Percentiles rank a stretch among this genome's conserved stretches.
phyloP scores from a whole-genome alignment of 2,888 invertebrate genomes.

The Napeogenes inachia region DNA sequence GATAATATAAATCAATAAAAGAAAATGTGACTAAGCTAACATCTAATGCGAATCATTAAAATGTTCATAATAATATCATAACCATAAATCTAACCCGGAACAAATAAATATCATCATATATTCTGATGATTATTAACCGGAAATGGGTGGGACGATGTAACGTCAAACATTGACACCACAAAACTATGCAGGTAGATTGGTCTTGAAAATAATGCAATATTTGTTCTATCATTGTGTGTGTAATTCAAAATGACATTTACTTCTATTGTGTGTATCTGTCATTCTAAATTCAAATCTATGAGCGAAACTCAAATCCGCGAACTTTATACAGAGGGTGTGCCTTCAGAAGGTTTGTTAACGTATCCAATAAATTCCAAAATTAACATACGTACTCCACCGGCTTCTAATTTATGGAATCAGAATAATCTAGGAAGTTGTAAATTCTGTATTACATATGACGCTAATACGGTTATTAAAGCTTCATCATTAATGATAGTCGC shows the following conservation, averaged over 20 bases:
- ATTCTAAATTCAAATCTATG: slow-evolving; percentile 22
- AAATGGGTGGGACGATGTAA: too few relatives aligned
- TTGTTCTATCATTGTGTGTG: not conserved
- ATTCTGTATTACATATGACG: slow-evolving; percentile 11
- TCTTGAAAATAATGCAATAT: too few relatives aligned
- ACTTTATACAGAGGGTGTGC: slow-evolving; percentile 15
- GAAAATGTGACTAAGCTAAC: too few relatives aligned
- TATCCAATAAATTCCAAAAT: slow-evolving; percentile 23
- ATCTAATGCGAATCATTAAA: too few relatives aligned
- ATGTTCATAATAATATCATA: too few relatives aligned
- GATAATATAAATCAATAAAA: too few relatives aligned
- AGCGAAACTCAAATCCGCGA: slow-evolving; percentile 17
- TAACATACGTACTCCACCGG: slow-evolving; percentile 18
- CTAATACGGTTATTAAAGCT: not conserved
- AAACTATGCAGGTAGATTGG: not conserved
- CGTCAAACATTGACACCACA: not conserved
- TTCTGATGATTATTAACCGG: too few relatives aligned
- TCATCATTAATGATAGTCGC: not conserved
- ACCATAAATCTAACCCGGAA: too few relatives aligned
- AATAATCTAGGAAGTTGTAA: slow-evolving; percentile 24
- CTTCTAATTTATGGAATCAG: slow-evolving; percentile 19
- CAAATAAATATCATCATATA: too few relatives aligned
- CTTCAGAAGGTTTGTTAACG: slow-evolving; percentile 16
- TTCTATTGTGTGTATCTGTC: slow-evolving; percentile 11
- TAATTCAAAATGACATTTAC: not conserved